Percentiles rank a stretch among this genome's conserved stretches.
Conservation (phyloP, 2,888 invertebrate species). For the Ochropleura leucogaster region DNA sequence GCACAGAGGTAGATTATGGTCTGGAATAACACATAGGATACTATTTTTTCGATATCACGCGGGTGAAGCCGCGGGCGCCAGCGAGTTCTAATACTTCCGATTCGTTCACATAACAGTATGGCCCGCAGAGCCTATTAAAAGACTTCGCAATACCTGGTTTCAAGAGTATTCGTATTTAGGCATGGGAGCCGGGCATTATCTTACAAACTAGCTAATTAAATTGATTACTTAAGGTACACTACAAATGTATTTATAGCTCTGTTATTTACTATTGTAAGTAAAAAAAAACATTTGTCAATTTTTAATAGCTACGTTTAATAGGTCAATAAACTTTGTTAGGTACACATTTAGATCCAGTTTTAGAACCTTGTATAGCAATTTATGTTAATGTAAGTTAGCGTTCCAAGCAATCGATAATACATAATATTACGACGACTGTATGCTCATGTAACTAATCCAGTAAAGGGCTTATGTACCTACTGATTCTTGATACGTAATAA, state of each 20-base stretch:
- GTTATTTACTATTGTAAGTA: conserved; percentile 7
- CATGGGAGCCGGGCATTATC: neutral
- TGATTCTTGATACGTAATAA: conserved; percentile 49
- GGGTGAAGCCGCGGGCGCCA: too few relatives aligned
- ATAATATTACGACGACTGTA: conserved; percentile 5
- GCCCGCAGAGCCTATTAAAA: conserved; percentile 3
- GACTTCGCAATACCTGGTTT: neutral
- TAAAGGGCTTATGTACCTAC: conserved; percentile 70
- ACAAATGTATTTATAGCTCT: neutral
- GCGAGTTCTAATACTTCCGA: conserved; percentile 1
- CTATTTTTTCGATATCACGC: too few relatives aligned
- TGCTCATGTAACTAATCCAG: conserved; percentile 68
- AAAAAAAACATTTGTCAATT: conserved; percentile 27
- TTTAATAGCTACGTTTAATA: conserved; percentile 62
- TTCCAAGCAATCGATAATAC: conserved; percentile 62
- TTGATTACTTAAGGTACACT: neutral
- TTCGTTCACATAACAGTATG: neutral
- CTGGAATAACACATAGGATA: too few relatives aligned
- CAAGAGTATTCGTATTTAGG: neutral
- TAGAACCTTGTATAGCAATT: conserved; percentile 70
- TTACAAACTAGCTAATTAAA: neutral
- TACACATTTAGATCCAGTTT: conserved; percentile 76
- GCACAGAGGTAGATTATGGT: too few relatives aligned
- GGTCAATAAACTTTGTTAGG: conserved; percentile 76
- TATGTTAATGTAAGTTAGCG: conserved; percentile 72